These are phyloP conservation scores for Notiomystis cincta DNA, from an alignment of 2,113 vertebrate genomes.

Conservation along the genomic window DNA sequence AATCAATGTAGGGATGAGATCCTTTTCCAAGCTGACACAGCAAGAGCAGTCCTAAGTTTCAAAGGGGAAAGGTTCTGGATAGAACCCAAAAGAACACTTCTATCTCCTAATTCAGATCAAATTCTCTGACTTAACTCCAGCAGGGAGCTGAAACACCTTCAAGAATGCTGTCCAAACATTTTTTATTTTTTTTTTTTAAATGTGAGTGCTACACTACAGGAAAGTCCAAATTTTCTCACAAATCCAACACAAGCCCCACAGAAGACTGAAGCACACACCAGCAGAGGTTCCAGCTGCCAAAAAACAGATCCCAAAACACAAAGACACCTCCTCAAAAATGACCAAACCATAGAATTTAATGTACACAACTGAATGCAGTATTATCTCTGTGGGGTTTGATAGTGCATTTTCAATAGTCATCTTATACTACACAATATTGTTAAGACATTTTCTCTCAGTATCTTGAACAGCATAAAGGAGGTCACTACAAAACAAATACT, in stretches of 20 bases:
- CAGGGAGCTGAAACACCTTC: background rate
- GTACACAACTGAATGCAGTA: background rate
- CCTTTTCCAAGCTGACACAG: background rate
- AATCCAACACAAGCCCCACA: background rate
- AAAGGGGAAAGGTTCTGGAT: background rate
- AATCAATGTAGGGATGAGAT: background rate
- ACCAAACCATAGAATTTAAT: background rate
- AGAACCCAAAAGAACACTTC: background rate
- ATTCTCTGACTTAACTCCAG: background rate
- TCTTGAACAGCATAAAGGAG: background rate
- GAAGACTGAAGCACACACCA: background rate
- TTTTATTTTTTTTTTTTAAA: background rate
- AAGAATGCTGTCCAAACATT: background rate
- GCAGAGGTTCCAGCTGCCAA: background rate
- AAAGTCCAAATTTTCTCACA: background rate
- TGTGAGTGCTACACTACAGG: background rate
- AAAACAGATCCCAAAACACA: background rate
- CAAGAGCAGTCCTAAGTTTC: background rate
- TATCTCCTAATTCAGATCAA: background rate
- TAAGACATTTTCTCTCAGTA: background rate
- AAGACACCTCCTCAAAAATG: background rate
- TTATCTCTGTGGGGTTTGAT: background rate
- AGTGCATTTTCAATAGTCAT: background rate
- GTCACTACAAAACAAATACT: background rate
- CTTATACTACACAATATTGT: background rate